phyloP scores from a whole-genome alignment of 2,113 vertebrate genomes.

The Mus spicilegus region DNA sequence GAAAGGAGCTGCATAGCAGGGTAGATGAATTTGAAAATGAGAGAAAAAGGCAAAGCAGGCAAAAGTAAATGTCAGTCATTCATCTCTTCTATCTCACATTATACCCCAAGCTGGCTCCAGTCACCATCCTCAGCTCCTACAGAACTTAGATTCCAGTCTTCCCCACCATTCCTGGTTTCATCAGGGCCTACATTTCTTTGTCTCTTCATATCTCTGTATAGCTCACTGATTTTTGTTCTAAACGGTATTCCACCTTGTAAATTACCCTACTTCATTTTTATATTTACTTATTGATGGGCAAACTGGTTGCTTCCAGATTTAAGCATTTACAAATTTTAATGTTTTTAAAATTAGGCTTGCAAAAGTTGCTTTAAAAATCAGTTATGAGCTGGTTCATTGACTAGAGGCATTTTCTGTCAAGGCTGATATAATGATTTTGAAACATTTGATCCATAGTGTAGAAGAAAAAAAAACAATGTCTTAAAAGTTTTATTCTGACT shows the following conservation, averaged over 20 bases:
- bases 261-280: background rate
- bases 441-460: no score
- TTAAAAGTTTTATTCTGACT: background rate
- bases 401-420: background rate
- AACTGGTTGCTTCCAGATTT: background rate
- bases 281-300: background rate
- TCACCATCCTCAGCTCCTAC: background rate
- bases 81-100: background rate
- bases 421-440: background rate
- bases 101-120: background rate
- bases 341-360: background rate
- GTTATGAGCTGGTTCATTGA: background rate
- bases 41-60: background rate
- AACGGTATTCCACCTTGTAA: background rate
- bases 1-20: background rate
- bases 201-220: background rate
- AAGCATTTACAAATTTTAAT: background rate
- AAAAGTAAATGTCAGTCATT: background rate
- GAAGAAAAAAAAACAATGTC: background rate
- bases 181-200: background rate
- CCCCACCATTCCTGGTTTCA: background rate
- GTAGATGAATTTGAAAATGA: background rate
- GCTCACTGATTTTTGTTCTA: background rate
- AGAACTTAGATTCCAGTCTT: background rate
- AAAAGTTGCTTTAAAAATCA: background rate